phyloP scores from a whole-genome alignment of 2,113 vertebrate genomes.

The Egretta garzetta region DNA sequence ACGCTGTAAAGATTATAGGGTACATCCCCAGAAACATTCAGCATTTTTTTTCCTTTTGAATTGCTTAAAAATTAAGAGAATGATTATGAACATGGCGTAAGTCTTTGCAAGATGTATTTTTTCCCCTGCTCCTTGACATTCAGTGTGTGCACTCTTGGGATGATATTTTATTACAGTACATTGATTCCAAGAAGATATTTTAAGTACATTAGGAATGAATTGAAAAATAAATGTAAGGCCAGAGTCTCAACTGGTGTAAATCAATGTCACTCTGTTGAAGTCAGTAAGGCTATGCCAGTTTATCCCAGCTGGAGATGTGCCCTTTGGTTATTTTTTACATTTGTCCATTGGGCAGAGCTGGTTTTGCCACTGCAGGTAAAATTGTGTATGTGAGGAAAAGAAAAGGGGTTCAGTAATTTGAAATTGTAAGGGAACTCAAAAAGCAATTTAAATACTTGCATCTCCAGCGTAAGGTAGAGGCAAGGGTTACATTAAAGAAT shows the following conservation, averaged over 20 bases:
- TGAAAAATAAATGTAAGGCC: not conserved
- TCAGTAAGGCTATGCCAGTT: not conserved
- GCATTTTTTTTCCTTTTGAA: conserved; percentile 49
- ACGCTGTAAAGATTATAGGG: conserved; percentile 71
- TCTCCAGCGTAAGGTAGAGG: not conserved
- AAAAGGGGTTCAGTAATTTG: not conserved
- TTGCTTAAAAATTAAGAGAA: conserved; percentile 57
- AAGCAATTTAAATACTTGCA: not conserved
- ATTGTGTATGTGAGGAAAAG: not conserved
- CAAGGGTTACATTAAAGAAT: not conserved
- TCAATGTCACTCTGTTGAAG: not conserved
- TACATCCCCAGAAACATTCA: conserved; percentile 48
- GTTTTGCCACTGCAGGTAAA: not conserved
- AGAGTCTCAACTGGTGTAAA: not conserved
- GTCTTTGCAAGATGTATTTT: not conserved
- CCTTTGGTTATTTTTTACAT: not conserved
- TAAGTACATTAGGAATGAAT: not conserved
- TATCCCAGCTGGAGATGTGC: not conserved
- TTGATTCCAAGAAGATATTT: conserved; percentile 22
- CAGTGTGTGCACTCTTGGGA: not conserved
- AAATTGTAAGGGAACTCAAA: not conserved
- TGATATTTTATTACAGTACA: conserved; percentile 4
- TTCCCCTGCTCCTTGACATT: not conserved
- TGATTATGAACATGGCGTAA: conserved; percentile 10
- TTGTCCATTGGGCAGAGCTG: not conserved